Evolutionary conservation across 1,140 invertebrate genomes (phyloP).

Genomic region (Solen grandis): DNA sequence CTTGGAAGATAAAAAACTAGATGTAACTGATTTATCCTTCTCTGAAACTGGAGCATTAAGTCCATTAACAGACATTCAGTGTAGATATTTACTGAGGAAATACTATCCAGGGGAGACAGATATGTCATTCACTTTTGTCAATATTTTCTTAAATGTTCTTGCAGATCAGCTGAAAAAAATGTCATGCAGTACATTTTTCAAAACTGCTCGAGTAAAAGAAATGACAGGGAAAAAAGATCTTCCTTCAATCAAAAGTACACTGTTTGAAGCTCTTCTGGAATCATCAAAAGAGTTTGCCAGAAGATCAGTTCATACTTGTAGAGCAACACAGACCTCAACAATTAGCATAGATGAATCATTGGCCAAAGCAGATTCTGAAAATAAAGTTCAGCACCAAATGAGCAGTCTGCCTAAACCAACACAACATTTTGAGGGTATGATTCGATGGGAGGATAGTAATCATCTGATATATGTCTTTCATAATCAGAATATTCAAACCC

Average conservation of each 20-base stretch:
- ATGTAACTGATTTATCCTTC: constrained; percentile 56
- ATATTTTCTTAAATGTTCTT: constrained; percentile 49
- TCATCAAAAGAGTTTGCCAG: constrained; percentile 52
- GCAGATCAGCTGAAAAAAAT: constrained; percentile 59
- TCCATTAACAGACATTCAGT: constrained; percentile 30
- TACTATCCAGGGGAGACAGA: constrained; percentile 53
- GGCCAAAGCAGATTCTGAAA: background rate
- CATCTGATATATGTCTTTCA: constrained; percentile 58
- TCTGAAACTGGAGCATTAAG: background rate
- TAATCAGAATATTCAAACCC: constrained; percentile 52
- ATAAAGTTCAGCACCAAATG: background rate
- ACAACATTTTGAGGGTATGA: constrained; percentile 43
- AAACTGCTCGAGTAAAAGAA: constrained; percentile 14
- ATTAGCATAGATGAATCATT: background rate
- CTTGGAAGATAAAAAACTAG: constrained; percentile 36
- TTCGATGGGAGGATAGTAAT: constrained; percentile 58
- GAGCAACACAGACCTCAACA: constrained; percentile 12
- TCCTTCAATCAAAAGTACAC: constrained; percentile 8
- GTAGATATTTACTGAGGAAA: constrained; percentile 51
- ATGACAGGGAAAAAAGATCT: constrained; percentile 23
- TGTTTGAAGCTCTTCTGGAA: constrained; percentile 39
- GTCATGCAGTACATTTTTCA: constrained; percentile 53
- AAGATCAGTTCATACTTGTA: constrained; percentile 49
- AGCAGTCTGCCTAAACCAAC: background rate
- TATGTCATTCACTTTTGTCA: constrained; percentile 60